Evolutionary conservation across 2,113 vertebrate species (phyloP).

Genomic region (Periophthalmus modestus): DNA sequence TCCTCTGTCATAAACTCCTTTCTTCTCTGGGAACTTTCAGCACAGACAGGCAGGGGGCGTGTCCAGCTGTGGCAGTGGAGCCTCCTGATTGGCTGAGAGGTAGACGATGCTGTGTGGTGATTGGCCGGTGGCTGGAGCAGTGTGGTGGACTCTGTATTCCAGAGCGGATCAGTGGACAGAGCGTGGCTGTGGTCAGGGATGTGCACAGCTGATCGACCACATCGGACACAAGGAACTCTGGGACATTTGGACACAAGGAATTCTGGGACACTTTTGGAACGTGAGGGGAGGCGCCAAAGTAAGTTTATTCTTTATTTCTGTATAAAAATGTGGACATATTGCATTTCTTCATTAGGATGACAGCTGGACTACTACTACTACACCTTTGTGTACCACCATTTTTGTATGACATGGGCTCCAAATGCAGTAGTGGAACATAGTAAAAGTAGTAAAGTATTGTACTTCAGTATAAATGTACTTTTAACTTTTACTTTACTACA

Average conservation of each 20-base stretch:
- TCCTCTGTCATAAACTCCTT: not conserved
- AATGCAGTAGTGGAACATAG: no score
- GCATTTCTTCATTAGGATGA: no score
- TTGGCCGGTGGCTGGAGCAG: conserved; percentile 68
- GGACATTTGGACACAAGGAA: conserved; percentile 2
- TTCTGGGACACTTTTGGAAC: conserved; percentile 30
- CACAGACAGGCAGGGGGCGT: conserved; percentile 21
- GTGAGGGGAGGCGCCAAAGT: conserved; percentile 62
- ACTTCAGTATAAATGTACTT: no score
- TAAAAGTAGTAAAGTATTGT: no score
- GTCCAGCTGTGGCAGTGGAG: conserved; percentile 29
- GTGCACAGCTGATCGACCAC: conserved; percentile 54
- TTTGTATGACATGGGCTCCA: no score
- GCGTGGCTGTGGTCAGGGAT: conserved; percentile 64
- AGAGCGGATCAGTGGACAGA: conserved; percentile 66
- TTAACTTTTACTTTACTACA: no score
- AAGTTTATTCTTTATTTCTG: conserved; percentile 61
- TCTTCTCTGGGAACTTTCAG: conserved; percentile 60
- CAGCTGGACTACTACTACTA: no score
- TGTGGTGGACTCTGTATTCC: conserved; percentile 64
- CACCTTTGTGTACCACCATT: not conserved
- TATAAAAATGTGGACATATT: not conserved
- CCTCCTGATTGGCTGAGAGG: conserved; percentile 63
- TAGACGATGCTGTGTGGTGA: conserved; percentile 56
- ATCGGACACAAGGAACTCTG: not conserved